A percentile compares a stretch with the other conserved stretches of the same genome.
phyloP scores from a whole-genome alignment of 2,797 vertebrate species.

The Gobio occitaniae region DNA sequence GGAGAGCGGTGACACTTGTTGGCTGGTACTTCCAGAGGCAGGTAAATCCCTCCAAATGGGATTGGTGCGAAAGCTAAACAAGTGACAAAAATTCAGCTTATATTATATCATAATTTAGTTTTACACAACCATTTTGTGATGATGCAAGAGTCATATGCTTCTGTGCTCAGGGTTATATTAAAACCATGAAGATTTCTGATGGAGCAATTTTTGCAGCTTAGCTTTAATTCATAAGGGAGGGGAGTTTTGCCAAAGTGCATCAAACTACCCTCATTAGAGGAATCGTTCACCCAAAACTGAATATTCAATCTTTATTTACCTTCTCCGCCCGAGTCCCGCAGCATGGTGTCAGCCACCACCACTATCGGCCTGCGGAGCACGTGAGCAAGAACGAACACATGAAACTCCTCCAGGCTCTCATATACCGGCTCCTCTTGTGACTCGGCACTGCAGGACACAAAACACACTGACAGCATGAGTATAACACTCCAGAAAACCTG shows the following conservation, averaged over 20 bases:
- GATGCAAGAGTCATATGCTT: not conserved
- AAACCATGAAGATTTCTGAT: not conserved
- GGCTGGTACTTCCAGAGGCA: constrained; percentile 92
- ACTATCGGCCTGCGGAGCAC: constrained; percentile 93
- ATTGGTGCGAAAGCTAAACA: constrained; percentile 93
- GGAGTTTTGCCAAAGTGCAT: not conserved
- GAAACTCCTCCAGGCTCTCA: constrained; percentile 96
- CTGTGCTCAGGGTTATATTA: not conserved
- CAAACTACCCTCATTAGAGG: not conserved
- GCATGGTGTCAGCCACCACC: constrained; percentile 97
- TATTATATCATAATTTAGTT: not conserved
- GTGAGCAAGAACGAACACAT: constrained; percentile 94
- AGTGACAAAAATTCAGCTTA: not conserved
- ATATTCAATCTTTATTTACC: constrained; percentile 71
- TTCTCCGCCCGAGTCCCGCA: constrained; percentile 95
- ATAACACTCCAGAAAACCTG: not conserved
- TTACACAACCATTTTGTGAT: not conserved
- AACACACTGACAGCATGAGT: constrained; percentile 32
- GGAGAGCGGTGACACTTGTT: constrained; percentile 94
- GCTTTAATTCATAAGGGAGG: not conserved
- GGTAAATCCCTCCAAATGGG: constrained; percentile 95
- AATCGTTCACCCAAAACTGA: not conserved
- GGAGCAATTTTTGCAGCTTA: not conserved
- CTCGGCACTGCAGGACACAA: constrained; percentile 78
- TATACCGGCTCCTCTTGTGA: constrained; percentile 93